phyloP scores from a whole-genome alignment of 2,888 invertebrate genomes.

The Oxystoma pomonae region DNA sequence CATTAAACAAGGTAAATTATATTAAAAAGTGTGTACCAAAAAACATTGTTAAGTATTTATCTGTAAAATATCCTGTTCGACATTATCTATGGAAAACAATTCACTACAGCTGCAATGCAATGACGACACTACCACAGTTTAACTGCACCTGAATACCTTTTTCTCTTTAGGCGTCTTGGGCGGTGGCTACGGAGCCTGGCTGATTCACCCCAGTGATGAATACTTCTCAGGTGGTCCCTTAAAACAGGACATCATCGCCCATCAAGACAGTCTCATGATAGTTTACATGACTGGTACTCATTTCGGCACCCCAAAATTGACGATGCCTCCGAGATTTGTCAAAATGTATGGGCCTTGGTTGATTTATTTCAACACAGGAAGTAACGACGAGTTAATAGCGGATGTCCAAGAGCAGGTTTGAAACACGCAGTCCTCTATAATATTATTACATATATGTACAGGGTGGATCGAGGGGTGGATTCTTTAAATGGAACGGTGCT shows the following conservation, averaged over 20 bases:
- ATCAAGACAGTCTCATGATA: slow-evolving; percentile 7
- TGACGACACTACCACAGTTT: too few species aligned
- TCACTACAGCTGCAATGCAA: too few species aligned
- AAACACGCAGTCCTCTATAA: too few species aligned
- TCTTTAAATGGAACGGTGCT: too few species aligned
- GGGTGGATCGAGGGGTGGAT: too few species aligned
- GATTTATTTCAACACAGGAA: slow-evolving; percentile 18
- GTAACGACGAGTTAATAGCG: slow-evolving; percentile 8
- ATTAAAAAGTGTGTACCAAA: too few species aligned
- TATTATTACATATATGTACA: too few species aligned
- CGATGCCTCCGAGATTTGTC: slow-evolving; percentile 12
- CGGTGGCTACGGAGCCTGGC: slow-evolving; percentile 10
- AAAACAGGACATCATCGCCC: slow-evolving; percentile 11
- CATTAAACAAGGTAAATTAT: too few species aligned
- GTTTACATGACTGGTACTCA: slow-evolving; percentile 14
- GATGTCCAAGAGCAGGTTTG: slow-evolving; percentile 8
- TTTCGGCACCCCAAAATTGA: slow-evolving; percentile 15
- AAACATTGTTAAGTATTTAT: too few species aligned
- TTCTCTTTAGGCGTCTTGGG: slow-evolving; percentile 18
- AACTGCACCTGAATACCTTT: too few species aligned
- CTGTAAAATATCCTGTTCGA: too few species aligned
- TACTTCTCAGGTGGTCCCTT: slow-evolving; percentile 12
- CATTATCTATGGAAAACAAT: too few species aligned
- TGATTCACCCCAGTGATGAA: slow-evolving; percentile 6
- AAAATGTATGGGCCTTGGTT: slow-evolving; percentile 21